These are phyloP conservation scores for Osmoderma eremita DNA, from an alignment of 2,888 invertebrate genomes.

Conservation along the genomic window DNA sequence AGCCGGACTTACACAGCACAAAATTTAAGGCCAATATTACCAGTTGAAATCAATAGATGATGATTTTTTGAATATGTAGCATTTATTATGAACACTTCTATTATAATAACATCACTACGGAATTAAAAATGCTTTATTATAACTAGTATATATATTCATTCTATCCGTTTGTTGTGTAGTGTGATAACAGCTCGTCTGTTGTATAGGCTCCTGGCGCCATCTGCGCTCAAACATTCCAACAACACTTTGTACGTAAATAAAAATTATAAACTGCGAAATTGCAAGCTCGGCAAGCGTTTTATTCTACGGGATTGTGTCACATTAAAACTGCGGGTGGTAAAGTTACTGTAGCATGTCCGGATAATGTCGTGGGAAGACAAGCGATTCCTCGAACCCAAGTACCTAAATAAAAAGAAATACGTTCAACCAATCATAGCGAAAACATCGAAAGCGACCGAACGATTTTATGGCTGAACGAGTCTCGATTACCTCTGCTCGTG, in stretches of 20 bases:
- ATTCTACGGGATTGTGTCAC: constrained; percentile 10
- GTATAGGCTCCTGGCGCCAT: constrained; percentile 29
- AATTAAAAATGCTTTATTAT: too few species aligned
- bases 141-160: too few species aligned
- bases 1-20: constrained; percentile 36
- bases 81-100: constrained; percentile 37
- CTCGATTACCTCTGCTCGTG: constrained; percentile 64
- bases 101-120: constrained; percentile 19
- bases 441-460: too few species aligned
- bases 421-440: background rate
- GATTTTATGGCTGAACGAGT: background rate
- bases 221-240: constrained; percentile 14
- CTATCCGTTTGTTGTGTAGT: constrained; percentile 22
- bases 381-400: constrained; percentile 72
- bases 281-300: background rate
- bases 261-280: too few species aligned
- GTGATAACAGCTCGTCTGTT: constrained; percentile 18
- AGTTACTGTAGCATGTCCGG: constrained; percentile 67
- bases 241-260: constrained; percentile 17
- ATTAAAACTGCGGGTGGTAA: constrained; percentile 60
- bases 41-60: too few species aligned
- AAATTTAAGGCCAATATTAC: too few species aligned
- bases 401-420: constrained; percentile 47
- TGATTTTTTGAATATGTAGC: constrained; percentile 3
- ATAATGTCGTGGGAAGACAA: constrained; percentile 71